Percentiles rank a stretch among this genome's conserved stretches.
Evolutionary conservation across 1,140 invertebrate species (phyloP).

Genomic region (Tetramorium parvispinum): DNA sequence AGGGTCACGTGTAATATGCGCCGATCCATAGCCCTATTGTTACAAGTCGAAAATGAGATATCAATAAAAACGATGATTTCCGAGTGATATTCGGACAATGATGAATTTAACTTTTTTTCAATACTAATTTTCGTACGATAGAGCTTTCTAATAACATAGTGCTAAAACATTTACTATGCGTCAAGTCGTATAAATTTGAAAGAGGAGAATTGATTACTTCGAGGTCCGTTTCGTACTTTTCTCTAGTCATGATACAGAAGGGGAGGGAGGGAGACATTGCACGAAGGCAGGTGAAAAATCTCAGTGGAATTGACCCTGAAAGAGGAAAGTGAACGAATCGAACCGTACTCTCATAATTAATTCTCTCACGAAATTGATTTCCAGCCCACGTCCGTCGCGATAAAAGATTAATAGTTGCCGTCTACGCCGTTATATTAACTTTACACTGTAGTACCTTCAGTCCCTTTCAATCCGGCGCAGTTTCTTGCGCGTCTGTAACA

Average conservation of each 20-base stretch:
- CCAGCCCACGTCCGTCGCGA: conserved; percentile 34
- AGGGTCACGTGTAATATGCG: background rate
- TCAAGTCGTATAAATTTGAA: conserved; percentile 9
- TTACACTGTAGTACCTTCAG: conserved; percentile 31
- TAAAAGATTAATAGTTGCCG: conserved; percentile 58
- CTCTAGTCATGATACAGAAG: background rate
- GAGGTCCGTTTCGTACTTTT: background rate
- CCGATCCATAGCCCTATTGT: background rate
- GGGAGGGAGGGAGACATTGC: background rate
- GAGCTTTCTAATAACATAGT: background rate
- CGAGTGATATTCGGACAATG: background rate
- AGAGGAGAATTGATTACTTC: background rate
- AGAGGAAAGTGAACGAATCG: conserved; percentile 33
- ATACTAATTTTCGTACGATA: background rate
- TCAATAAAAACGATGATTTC: background rate
- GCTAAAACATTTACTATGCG: background rate
- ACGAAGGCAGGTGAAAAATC: conserved; percentile 32
- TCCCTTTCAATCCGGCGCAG: conserved; percentile 22
- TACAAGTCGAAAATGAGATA: background rate
- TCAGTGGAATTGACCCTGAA: conserved; percentile 33
- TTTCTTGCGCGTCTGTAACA: conserved; percentile 59
- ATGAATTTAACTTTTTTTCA: background rate
- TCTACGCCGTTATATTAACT: conserved; percentile 57
- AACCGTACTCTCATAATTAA: conserved; percentile 58
- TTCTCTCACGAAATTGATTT: conserved; percentile 57